Conservation (phyloP, 2,797 vertebrate genomes). For the Spatula clypeata region DNA sequence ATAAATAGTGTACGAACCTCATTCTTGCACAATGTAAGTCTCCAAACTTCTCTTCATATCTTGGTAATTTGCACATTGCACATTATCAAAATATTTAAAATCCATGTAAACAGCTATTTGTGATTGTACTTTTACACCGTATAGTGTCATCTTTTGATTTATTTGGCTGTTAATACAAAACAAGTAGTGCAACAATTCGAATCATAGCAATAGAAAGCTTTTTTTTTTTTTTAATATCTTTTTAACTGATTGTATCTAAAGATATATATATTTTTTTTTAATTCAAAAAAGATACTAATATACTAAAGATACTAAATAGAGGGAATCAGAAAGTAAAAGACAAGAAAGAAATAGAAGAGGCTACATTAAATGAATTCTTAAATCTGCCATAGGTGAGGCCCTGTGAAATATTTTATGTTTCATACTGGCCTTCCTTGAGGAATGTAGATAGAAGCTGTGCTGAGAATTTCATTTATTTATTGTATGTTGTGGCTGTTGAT, state of each 20-base stretch:
- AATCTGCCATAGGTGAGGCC: background rate
- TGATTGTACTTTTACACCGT: constrained; percentile 28
- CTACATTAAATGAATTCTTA: background rate
- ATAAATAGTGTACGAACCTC: constrained; percentile 65
- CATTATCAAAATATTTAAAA: constrained; percentile 75
- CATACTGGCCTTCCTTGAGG: background rate
- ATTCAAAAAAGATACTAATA: background rate
- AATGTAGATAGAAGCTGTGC: background rate
- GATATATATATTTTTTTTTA: background rate
- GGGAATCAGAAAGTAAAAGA: background rate
- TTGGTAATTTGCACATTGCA: constrained; percentile 55
- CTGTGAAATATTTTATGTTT: background rate
- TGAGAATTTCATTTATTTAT: background rate
- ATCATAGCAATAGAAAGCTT: background rate
- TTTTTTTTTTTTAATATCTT: background rate
- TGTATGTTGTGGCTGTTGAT: background rate
- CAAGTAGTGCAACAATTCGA: background rate
- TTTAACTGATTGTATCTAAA: background rate
- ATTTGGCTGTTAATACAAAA: constrained; percentile 41
- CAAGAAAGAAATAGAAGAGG: background rate
- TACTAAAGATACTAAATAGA: background rate
- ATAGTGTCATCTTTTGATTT: constrained; percentile 65
- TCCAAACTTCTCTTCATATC: constrained; percentile 70
- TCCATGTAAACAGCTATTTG: constrained; percentile 44
- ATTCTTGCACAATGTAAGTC: constrained; percentile 54